phyloP scores from a whole-genome alignment of 2,888 invertebrate genomes.

The Muschampia plurimacula region DNA sequence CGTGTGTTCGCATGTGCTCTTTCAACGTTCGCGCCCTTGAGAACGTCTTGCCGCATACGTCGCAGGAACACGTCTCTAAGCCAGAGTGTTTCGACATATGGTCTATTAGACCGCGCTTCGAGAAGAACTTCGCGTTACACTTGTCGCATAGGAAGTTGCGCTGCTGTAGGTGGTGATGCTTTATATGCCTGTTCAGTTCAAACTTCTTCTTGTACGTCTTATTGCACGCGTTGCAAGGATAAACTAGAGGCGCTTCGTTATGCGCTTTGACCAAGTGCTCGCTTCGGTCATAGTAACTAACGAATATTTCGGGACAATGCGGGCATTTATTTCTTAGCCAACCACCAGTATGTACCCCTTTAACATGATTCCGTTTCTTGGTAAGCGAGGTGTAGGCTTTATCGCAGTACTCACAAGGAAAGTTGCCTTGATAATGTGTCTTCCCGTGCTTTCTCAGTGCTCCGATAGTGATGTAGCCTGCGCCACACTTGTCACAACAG shows the following conservation, averaged over 20 bases:
- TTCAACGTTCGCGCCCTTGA: conserved; percentile 65
- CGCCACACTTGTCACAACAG: conserved; percentile 78
- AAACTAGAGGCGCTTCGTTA: conserved; percentile 66
- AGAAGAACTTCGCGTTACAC: conserved; percentile 77
- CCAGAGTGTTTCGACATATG: conserved; percentile 71
- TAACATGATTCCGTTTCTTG: conserved; percentile 77
- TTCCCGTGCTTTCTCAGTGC: conserved; percentile 78
- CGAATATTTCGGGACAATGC: conserved; percentile 76
- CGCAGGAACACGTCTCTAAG: conserved; percentile 64
- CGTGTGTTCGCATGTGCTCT: conserved; percentile 72
- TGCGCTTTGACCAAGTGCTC: conserved; percentile 75
- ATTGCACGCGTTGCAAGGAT: conserved; percentile 78
- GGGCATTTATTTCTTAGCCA: conserved; percentile 81
- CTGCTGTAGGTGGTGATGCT: conserved; percentile 77
- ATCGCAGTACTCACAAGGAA: conserved; percentile 82
- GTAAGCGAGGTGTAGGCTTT: conserved; percentile 82
- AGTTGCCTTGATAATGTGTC: conserved; percentile 80
- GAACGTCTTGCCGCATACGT: conserved; percentile 72
- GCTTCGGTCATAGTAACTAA: conserved; percentile 76
- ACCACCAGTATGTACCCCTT: conserved; percentile 77
- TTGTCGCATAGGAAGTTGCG: conserved; percentile 72
- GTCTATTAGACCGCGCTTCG: conserved; percentile 72
- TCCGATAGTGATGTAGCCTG: conserved; percentile 71
- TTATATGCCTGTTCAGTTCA: conserved; percentile 76
- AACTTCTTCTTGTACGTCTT: conserved; percentile 79